Evolutionary conservation across 2,797 vertebrate genomes (phyloP).

Genomic region (Bovichtus variegatus): DNA sequence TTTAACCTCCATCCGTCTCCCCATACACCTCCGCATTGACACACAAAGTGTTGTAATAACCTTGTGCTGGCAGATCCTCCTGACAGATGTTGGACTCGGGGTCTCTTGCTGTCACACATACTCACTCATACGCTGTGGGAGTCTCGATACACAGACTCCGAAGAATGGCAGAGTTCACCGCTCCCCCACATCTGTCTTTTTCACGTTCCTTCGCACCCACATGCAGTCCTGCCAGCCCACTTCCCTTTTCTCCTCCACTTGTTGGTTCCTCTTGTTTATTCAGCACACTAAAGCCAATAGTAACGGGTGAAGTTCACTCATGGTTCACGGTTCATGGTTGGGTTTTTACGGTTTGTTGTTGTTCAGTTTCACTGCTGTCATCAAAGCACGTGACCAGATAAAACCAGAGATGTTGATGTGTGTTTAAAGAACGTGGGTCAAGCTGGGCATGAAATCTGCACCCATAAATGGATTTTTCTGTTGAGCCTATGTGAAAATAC

Average conservation of each 20-base stretch:
- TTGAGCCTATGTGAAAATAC: slow-evolving; percentile 27
- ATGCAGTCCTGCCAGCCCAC: slow-evolving; percentile 51
- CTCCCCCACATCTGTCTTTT: slow-evolving; percentile 70
- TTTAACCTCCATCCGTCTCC: slow-evolving; percentile 31
- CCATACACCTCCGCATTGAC: slow-evolving; percentile 35
- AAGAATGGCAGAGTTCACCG: slow-evolving; percentile 65
- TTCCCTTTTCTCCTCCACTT: slow-evolving; percentile 28
- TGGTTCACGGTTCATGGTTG: slow-evolving; percentile 14
- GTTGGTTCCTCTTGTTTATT: slow-evolving; percentile 43
- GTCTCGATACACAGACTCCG: slow-evolving; percentile 40
- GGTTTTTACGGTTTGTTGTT: slow-evolving; percentile 30
- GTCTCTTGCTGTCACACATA: slow-evolving; percentile 55
- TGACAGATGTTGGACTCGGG: slow-evolving; percentile 63
- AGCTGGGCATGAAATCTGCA: slow-evolving; percentile 3
- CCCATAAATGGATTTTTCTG: neutral
- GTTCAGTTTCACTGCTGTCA: slow-evolving; percentile 28
- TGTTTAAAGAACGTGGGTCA: slow-evolving; percentile 23
- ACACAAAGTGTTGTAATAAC: slow-evolving; percentile 57
- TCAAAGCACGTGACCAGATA: slow-evolving; percentile 18
- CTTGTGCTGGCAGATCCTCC: slow-evolving; percentile 69
- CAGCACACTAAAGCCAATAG: slow-evolving; percentile 16
- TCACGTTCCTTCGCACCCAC: slow-evolving; percentile 47
- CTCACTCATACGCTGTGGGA: slow-evolving; percentile 57
- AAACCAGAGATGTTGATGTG: slow-evolving; percentile 32
- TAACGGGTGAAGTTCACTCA: slow-evolving; percentile 29